Evolutionary conservation across 2,797 vertebrate species (phyloP).

Genomic region (Myotis daubentonii): DNA sequence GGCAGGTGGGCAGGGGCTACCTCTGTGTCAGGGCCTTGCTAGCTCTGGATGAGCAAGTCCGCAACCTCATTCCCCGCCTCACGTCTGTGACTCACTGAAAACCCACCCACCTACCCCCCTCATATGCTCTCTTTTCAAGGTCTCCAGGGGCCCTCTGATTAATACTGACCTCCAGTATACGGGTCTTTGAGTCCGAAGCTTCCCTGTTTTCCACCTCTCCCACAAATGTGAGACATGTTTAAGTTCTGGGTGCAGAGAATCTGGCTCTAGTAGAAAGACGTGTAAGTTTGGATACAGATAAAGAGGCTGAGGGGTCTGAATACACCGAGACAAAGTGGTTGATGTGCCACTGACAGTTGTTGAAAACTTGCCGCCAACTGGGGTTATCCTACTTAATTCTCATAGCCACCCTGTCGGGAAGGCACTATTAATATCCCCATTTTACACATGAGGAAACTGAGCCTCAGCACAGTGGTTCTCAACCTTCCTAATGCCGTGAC

Average conservation of each 20-base stretch:
- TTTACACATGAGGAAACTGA: conserved; percentile 18
- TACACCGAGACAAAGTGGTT: neutral
- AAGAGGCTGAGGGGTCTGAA: neutral
- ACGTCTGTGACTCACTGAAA: neutral
- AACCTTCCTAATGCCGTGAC: no score
- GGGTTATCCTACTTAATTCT: fast-evolving
- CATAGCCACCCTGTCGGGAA: neutral
- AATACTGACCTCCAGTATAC: neutral
- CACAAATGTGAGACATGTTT: neutral
- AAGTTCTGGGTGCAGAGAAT: neutral
- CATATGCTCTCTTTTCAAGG: neutral
- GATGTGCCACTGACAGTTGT: neutral
- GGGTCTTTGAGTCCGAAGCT: neutral
- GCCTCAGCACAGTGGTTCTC: neutral
- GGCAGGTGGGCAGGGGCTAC: neutral
- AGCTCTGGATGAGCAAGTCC: neutral
- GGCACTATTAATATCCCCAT: neutral
- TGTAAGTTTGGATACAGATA: neutral
- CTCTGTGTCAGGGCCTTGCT: neutral
- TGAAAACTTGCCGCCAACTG: no score
- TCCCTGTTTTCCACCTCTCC: neutral
- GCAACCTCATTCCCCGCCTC: no score
- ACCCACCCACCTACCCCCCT: neutral
- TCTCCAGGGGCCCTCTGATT: neutral
- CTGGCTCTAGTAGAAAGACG: neutral